Conservation (phyloP, 2,113 vertebrate genomes). For the Ceyx melanurus region DNA sequence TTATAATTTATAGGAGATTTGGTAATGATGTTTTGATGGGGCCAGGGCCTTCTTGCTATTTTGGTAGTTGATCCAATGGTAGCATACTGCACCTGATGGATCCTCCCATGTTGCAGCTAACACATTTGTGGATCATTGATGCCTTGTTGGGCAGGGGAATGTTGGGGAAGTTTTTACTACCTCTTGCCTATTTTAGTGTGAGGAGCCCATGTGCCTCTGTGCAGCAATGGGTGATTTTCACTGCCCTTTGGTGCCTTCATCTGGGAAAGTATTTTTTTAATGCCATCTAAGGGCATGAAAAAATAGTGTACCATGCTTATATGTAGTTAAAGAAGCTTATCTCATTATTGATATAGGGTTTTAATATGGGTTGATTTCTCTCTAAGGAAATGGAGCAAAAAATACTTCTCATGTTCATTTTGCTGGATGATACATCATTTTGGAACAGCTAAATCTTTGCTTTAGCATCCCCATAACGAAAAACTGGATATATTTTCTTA, state of each 20-base stretch:
- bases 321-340: background rate
- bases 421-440: background rate
- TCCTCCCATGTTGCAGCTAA: background rate
- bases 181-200: background rate
- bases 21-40: background rate
- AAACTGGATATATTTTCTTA: background rate
- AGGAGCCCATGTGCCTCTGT: no score
- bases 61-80: background rate
- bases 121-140: background rate
- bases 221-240: background rate
- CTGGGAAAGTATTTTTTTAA: background rate
- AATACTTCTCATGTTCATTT: background rate
- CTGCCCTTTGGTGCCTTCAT: background rate
- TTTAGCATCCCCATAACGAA: background rate
- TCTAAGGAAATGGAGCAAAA: background rate
- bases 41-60: background rate
- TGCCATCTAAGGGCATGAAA: background rate
- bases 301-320: background rate
- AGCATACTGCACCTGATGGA: background rate
- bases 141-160: background rate
- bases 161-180: background rate
- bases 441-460: background rate
- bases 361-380: background rate
- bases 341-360: background rate
- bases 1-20: background rate